These are phyloP conservation scores for Halictus ligatus DNA, from an alignment of 2,888 invertebrate species.

Conservation along the genomic window DNA sequence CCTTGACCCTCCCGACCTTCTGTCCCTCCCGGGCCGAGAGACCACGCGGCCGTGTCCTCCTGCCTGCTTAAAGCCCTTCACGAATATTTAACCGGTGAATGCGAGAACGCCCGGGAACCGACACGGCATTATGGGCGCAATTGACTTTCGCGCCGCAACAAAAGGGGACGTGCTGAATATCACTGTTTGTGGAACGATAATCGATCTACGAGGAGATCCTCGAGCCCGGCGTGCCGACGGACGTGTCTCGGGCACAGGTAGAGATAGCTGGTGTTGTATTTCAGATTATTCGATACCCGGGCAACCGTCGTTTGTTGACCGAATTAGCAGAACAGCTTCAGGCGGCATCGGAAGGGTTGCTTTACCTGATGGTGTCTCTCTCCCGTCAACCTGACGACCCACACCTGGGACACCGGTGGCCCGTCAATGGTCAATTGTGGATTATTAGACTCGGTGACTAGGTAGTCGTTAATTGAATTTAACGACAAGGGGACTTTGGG, in stretches of 20 bases:
- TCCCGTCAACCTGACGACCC: background rate
- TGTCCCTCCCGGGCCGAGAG: background rate
- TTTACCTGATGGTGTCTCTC: background rate
- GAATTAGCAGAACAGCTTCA: slow-evolving; percentile 12
- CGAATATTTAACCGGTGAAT: slow-evolving; percentile 5
- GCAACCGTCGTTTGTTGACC: background rate
- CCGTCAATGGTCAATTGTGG: background rate
- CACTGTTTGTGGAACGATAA: slow-evolving; percentile 26
- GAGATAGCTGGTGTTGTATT: slow-evolving; percentile 7
- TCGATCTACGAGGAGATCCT: background rate
- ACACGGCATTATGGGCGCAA: slow-evolving; percentile 15
- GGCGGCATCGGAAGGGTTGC: background rate
- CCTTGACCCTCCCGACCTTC: slow-evolving; percentile 55
- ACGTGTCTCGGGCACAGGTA: slow-evolving; percentile 1
- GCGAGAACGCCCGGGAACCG: background rate
- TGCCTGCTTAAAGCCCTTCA: background rate
- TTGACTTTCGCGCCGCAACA: slow-evolving; percentile 39
- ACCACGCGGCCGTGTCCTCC: background rate
- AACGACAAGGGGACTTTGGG: background rate
- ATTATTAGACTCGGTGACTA: background rate
- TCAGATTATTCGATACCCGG: background rate
- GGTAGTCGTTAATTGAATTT: slow-evolving; percentile 4
- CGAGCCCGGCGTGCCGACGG: background rate
- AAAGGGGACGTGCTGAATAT: background rate
- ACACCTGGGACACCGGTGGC: background rate